A percentile compares a stretch with the other conserved stretches of the same genome.
These are phyloP conservation scores for Liparis tanakae DNA, from an alignment of 2,797 vertebrate species.

Conservation along the genomic window DNA sequence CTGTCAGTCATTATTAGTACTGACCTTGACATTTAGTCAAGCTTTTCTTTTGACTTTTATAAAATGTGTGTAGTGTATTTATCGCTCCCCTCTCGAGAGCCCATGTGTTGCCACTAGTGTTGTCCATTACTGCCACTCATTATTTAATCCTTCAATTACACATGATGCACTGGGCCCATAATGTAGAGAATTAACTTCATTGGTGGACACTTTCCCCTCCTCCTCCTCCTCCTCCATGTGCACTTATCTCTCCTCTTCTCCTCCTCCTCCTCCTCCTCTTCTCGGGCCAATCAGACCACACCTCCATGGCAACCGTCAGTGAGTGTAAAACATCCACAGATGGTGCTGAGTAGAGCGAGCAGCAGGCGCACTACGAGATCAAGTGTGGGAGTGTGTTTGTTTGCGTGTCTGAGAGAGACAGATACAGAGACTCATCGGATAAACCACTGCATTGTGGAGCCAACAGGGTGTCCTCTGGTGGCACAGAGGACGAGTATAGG, in stretches of 20 bases:
- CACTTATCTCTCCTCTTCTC: conserved; percentile 43
- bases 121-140: conserved; percentile 57
- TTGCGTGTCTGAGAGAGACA: conserved; percentile 59
- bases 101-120: conserved; percentile 29
- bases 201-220: conserved; percentile 71
- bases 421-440: conserved; percentile 47
- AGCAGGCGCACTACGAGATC: conserved; percentile 75
- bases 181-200: conserved; percentile 77
- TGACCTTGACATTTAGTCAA: conserved; percentile 59
- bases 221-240: conserved; percentile 32
- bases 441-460: conserved; percentile 55
- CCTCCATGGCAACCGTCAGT: conserved; percentile 85
- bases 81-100: conserved; percentile 15
- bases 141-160: conserved; percentile 61
- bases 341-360: conserved; percentile 82
- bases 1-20: conserved; percentile 64
- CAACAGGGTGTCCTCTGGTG: conserved; percentile 43
- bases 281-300: conserved; percentile 81
- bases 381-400: conserved; percentile 72
- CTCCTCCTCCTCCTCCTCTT: conserved; percentile 60
- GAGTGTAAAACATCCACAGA: conserved; percentile 87
- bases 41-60: conserved; percentile 1
- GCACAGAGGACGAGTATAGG: conserved; percentile 37
- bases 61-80: neutral
- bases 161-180: conserved; percentile 61